A percentile compares a stretch with the other conserved stretches of the same genome.
These are phyloP conservation scores for Thymelicus sylvestris DNA, from an alignment of 2,888 invertebrate species.

Conservation along the genomic window DNA sequence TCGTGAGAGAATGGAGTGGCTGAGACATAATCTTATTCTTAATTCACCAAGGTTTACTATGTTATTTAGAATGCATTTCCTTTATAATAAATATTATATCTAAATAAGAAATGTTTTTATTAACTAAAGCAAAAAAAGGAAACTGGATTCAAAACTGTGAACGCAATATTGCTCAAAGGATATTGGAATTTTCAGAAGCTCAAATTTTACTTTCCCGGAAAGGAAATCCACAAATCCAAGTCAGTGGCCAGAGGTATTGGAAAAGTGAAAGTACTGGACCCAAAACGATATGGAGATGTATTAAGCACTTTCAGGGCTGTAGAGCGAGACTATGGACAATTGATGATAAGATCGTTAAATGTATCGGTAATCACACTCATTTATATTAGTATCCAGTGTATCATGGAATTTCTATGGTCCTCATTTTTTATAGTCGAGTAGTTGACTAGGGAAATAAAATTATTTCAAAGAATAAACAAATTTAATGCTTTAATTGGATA, in stretches of 20 bases:
- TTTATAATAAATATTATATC: no score
- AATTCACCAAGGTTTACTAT: no score
- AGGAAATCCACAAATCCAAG: conserved; percentile 40
- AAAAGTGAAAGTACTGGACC: conserved; percentile 9
- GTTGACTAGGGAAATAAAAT: no score
- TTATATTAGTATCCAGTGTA: conserved; percentile 24
- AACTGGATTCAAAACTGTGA: no score
- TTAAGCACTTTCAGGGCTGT: conserved; percentile 44
- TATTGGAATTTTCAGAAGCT: conserved; percentile 37
- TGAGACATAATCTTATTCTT: no score
- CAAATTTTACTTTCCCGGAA: conserved; percentile 42
- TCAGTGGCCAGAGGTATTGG: not conserved
- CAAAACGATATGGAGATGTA: conserved; percentile 19
- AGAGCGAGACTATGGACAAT: conserved; percentile 53
- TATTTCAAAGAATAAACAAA: no score
- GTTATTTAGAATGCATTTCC: no score
- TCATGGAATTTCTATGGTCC: not conserved
- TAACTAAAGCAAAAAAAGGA: no score
- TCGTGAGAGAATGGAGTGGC: no score
- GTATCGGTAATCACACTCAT: conserved; percentile 55
- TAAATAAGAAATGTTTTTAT: no score
- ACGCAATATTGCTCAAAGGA: no score
- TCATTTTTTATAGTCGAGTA: not conserved
- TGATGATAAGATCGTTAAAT: conserved; percentile 43
- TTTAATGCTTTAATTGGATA: no score